These are phyloP conservation scores for Scelioninae gen. 2 DNA, from an alignment of 2,888 invertebrate genomes.

Conservation along the genomic window DNA sequence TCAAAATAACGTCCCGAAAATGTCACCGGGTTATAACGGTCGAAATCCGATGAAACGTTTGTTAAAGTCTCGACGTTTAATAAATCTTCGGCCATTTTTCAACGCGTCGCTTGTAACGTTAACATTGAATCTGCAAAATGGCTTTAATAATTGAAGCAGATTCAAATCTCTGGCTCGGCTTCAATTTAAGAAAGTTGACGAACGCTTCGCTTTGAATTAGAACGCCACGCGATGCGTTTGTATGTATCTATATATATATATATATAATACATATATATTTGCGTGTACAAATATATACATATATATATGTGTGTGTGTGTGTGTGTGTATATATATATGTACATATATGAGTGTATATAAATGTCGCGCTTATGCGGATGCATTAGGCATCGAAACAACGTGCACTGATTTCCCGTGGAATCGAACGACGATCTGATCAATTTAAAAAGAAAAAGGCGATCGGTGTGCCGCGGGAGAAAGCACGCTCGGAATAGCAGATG, in stretches of 20 bases:
- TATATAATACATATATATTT: too few species aligned
- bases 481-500: conserved; percentile 28
- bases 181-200: conserved; percentile 56
- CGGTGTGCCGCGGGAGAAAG: conserved; percentile 26
- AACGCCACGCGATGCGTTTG: conserved; percentile 49
- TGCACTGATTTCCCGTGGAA: conserved; percentile 11
- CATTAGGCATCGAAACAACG: conserved; percentile 21
- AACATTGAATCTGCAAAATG: conserved; percentile 47
- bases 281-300: too few species aligned
- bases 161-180: conserved; percentile 46
- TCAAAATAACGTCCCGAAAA: conserved; percentile 2
- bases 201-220: conserved; percentile 43
- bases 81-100: conserved; percentile 27
- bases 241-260: too few species aligned
- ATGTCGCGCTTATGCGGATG: conserved; percentile 11
- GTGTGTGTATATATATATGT: too few species aligned
- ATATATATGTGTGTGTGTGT: too few species aligned
- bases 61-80: not conserved
- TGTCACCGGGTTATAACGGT: conserved; percentile 15
- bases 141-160: conserved; percentile 39
- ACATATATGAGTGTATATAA: too few species aligned
- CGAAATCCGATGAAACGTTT: conserved; percentile 1
- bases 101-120: conserved; percentile 22
- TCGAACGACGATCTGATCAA: conserved; percentile 19
- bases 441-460: conserved; percentile 35